Conservation (phyloP, 2,888 invertebrate genomes). For the Parascotia fuliginaria region DNA sequence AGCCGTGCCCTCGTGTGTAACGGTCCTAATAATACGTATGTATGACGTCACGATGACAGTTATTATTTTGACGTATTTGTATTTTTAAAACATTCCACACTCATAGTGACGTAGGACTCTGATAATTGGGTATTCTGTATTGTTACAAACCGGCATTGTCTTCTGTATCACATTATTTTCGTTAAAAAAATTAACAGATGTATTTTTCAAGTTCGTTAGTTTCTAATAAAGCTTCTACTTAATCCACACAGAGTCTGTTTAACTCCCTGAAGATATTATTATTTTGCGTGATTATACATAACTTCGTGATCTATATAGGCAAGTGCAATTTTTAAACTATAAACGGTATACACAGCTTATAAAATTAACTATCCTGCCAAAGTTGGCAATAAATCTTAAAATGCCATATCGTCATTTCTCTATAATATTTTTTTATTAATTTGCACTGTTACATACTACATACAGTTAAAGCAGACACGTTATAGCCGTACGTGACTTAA, state of each 20-base stretch:
- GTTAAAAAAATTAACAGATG: too few species aligned
- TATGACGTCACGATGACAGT: slow-evolving; percentile 22
- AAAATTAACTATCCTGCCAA: background rate
- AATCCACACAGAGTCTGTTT: too few species aligned
- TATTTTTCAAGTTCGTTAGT: too few species aligned
- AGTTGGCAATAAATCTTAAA: background rate
- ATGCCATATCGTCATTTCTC: slow-evolving; percentile 5
- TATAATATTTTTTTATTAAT: slow-evolving; percentile 8
- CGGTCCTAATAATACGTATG: slow-evolving; percentile 41
- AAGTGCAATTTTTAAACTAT: background rate
- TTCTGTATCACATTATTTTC: too few species aligned
- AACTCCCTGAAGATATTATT: too few species aligned
- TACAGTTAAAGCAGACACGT: background rate
- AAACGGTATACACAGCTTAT: background rate
- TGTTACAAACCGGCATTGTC: background rate
- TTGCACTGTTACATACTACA: slow-evolving; percentile 12
- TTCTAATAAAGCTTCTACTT: too few species aligned
- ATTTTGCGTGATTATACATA: too few species aligned
- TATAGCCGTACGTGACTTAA: slow-evolving; percentile 11
- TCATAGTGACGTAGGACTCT: background rate
- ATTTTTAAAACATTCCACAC: slow-evolving; percentile 1
- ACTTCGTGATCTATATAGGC: background rate
- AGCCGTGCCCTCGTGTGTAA: slow-evolving; percentile 61
- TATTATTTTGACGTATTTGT: slow-evolving; percentile 19
- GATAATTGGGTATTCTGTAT: background rate